Evolutionary conservation across 2,797 vertebrate species (phyloP).

Genomic region (Hemibagrus guttatus): DNA sequence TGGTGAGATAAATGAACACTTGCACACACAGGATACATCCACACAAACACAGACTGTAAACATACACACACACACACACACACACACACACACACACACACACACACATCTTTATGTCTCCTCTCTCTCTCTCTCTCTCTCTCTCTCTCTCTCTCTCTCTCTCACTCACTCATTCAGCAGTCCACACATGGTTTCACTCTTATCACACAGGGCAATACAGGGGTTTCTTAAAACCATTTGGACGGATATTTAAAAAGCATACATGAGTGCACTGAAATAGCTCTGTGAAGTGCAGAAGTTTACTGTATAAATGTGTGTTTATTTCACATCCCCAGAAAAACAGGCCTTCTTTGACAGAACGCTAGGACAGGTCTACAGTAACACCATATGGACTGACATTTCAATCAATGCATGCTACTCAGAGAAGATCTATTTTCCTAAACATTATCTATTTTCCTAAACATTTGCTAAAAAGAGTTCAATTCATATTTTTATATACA

Average conservation of each 20-base stretch:
- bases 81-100: background rate
- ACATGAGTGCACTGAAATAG: background rate
- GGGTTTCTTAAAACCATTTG: slow-evolving; percentile 20
- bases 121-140: slow-evolving; percentile 21
- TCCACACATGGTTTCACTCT: slow-evolving; percentile 7
- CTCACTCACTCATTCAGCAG: background rate
- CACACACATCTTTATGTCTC: background rate
- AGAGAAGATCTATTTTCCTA: background rate
- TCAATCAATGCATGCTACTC: background rate
- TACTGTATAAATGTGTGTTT: slow-evolving; percentile 23
- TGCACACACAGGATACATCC: slow-evolving; percentile 15
- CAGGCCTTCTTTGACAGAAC: background rate
- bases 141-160: background rate
- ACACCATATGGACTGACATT: background rate
- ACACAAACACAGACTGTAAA: slow-evolving; percentile 38
- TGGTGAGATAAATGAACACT: slow-evolving; percentile 34
- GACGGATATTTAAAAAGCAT: slow-evolving; percentile 3
- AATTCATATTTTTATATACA: background rate
- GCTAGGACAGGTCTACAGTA: background rate
- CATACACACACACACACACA: slow-evolving; percentile 3
- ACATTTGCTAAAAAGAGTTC: background rate
- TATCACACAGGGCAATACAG: slow-evolving; percentile 9
- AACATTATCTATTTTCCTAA: too few species aligned
- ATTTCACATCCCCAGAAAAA: background rate
- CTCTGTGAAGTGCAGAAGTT: background rate